Conservation (phyloP, 2,888 invertebrate genomes). For the Agrotis ipsilon region DNA sequence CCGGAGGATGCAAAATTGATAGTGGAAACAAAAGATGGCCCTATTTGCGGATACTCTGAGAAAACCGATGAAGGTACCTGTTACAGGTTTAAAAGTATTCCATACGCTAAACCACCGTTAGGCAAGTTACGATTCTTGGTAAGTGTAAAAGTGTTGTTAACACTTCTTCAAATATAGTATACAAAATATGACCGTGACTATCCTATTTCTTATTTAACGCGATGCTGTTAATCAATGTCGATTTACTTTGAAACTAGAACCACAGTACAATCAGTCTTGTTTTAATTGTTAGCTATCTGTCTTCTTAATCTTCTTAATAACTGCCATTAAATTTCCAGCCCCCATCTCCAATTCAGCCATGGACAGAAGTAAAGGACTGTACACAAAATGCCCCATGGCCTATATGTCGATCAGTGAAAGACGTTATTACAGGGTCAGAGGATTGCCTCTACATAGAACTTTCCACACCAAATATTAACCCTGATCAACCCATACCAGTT, state of each 20-base stretch:
- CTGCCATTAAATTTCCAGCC: slow-evolving; percentile 74
- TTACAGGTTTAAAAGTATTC: slow-evolving; percentile 83
- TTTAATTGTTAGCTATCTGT: too few relatives aligned
- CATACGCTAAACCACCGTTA: slow-evolving; percentile 85
- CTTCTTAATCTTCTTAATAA: too few relatives aligned
- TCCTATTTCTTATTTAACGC: too few relatives aligned
- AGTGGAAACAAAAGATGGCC: slow-evolving; percentile 77
- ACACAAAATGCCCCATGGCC: slow-evolving; percentile 74
- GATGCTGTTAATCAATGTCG: too few relatives aligned
- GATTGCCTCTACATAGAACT: slow-evolving; percentile 87
- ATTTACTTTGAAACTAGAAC: not conserved
- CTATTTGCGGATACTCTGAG: slow-evolving; percentile 78
- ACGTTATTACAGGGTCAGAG: slow-evolving; percentile 73
- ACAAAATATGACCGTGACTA: too few relatives aligned
- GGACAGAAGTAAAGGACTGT: slow-evolving; percentile 79
- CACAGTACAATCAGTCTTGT: not conserved
- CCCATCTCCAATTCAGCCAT: slow-evolving; percentile 75
- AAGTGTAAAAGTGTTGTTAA: slow-evolving; percentile 59
- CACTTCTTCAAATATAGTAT: too few relatives aligned
- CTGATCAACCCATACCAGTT: slow-evolving; percentile 82
- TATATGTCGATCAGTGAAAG: slow-evolving; percentile 60
- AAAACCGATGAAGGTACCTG: slow-evolving; percentile 70
- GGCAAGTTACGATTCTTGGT: slow-evolving; percentile 82
- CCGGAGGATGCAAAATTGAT: slow-evolving; percentile 64
- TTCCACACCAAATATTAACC: slow-evolving; percentile 76